These are phyloP conservation scores for Trichogramma dendrolimi DNA, from an alignment of 2,888 invertebrate genomes.

Conservation along the genomic window DNA sequence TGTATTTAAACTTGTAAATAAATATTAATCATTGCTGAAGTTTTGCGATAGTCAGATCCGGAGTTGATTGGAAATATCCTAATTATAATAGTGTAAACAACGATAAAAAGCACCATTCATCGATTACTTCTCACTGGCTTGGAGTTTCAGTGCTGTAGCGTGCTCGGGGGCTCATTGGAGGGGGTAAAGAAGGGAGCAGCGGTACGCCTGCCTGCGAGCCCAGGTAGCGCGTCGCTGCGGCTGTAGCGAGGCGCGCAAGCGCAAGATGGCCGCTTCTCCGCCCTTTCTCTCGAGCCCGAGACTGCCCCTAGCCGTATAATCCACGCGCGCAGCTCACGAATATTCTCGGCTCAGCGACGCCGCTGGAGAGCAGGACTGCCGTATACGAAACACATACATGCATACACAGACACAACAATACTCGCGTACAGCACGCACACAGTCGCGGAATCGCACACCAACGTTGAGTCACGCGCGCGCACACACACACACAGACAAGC, in stretches of 20 bases:
- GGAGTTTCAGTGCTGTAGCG: background rate
- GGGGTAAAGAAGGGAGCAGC: background rate
- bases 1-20: too few species aligned
- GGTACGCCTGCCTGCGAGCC: slow-evolving; percentile 6
- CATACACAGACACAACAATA: background rate
- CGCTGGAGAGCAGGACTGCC: too few species aligned
- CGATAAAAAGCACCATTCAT: slow-evolving; percentile 17
- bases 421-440: slow-evolving; percentile 12
- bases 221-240: slow-evolving; percentile 1
- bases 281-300: slow-evolving; percentile 28
- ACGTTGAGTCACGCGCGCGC: background rate
- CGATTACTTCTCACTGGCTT: slow-evolving; percentile 17
- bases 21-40: too few species aligned
- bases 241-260: slow-evolving; percentile 31
- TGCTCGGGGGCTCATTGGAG: background rate
- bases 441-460: background rate
- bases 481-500: slow-evolving; percentile 19
- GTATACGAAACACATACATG: too few species aligned
- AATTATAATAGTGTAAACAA: slow-evolving; percentile 26
- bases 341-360: too few species aligned
- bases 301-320: slow-evolving; percentile 12
- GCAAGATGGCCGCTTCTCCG: slow-evolving; percentile 39
- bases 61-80: slow-evolving; percentile 21
- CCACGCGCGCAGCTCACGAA: slow-evolving; percentile 26
- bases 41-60: too few species aligned